Evolutionary conservation across 2,888 invertebrate genomes (phyloP).

Genomic region (Lottia scabra): DNA sequence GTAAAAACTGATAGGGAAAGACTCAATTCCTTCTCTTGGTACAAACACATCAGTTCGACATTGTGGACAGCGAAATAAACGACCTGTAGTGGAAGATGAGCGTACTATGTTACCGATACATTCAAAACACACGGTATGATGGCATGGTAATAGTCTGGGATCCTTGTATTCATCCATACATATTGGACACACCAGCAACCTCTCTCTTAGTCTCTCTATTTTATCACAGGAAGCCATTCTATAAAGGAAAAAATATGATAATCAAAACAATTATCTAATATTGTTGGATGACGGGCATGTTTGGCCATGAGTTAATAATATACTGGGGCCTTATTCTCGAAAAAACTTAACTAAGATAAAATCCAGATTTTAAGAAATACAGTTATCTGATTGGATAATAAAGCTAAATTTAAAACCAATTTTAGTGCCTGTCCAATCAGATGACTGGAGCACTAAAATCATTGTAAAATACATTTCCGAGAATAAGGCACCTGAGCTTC

Average conservation of each 20-base stretch:
- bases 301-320: too few species aligned
- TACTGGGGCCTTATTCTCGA: too few species aligned
- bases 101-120: constrained; percentile 51
- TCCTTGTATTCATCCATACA: constrained; percentile 62
- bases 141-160: constrained; percentile 57
- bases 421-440: too few species aligned
- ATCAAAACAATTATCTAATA: too few species aligned
- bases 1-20: constrained; percentile 60
- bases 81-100: constrained; percentile 48
- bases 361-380: too few species aligned
- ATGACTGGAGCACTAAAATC: too few species aligned
- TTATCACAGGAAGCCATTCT: constrained; percentile 44
- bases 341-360: too few species aligned
- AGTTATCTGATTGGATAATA: too few species aligned
- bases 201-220: constrained; percentile 53
- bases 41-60: constrained; percentile 50
- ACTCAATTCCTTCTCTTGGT: constrained; percentile 51
- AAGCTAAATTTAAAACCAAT: too few species aligned
- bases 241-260: not conserved
- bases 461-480: too few species aligned
- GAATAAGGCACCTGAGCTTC: too few species aligned
- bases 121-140: constrained; percentile 56
- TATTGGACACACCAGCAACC: constrained; percentile 57
- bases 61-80: constrained; percentile 49
- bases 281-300: too few species aligned